Evolutionary conservation across 2,113 vertebrate genomes (phyloP).

Genomic region (Embiotoca jacksoni): DNA sequence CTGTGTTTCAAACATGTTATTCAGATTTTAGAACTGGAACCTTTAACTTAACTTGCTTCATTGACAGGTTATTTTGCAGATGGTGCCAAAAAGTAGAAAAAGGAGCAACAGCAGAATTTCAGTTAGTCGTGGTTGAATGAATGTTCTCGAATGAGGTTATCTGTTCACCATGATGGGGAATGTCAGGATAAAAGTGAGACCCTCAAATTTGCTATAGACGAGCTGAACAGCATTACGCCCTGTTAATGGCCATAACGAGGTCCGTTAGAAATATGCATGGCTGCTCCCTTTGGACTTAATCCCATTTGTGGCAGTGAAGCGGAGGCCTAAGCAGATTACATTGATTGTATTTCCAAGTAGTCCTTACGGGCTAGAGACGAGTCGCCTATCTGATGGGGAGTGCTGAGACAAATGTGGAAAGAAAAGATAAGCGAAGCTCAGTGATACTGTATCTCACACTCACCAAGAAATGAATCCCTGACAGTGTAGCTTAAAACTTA

Average conservation of each 20-base stretch:
- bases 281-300: conserved; percentile 57
- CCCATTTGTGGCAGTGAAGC: conserved; percentile 51
- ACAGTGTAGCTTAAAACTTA: neutral
- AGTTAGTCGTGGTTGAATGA: neutral
- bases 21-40: too few species aligned
- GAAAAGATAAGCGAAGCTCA: conserved; percentile 28
- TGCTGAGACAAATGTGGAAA: conserved; percentile 33
- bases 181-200: neutral
- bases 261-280: conserved; percentile 28
- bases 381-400: conserved; percentile 9
- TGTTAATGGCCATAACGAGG: conserved; percentile 58
- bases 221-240: conserved; percentile 27
- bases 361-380: conserved; percentile 20
- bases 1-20: too few species aligned
- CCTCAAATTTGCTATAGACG: conserved; percentile 19
- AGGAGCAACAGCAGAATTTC: neutral
- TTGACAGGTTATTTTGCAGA: too few species aligned
- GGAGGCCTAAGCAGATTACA: conserved; percentile 58
- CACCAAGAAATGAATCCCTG: neutral
- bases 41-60: too few species aligned
- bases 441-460: conserved; percentile 3
- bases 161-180: neutral
- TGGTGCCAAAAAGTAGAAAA: neutral
- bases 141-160: neutral
- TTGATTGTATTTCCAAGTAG: conserved; percentile 52